Conservation (phyloP, 35 echinoderm and acorn worm species). For the Diadema setosum region DNA sequence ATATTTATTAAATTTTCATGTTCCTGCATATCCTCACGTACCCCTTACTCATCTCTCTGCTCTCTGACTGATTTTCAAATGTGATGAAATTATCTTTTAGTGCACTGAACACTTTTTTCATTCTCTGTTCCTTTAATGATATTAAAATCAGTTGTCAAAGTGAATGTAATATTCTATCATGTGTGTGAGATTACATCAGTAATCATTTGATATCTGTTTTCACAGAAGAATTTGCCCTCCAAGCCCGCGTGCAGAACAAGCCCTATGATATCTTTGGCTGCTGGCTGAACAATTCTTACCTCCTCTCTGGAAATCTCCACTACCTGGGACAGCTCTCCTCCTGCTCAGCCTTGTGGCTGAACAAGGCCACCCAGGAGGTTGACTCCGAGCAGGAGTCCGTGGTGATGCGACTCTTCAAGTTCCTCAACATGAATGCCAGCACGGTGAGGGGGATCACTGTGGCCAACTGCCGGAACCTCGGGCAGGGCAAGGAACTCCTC, state of each 20-base stretch:
- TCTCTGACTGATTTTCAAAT: no score
- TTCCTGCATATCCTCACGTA: no score
- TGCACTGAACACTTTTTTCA: no score
- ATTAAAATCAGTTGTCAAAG: no score
- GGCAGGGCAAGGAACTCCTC: slow-evolving; percentile 27
- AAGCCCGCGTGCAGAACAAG: slow-evolving; percentile 71
- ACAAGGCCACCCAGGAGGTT: slow-evolving; percentile 77
- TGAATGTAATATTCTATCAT: no score
- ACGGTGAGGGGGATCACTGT: slow-evolving; percentile 71
- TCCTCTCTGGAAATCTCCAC: slow-evolving; percentile 74
- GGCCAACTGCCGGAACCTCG: slow-evolving; percentile 59
- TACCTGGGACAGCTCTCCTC: slow-evolving; percentile 80
- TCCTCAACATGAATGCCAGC: slow-evolving; percentile 83
- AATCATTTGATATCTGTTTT: no score
- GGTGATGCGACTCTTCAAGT: slow-evolving; percentile 78
- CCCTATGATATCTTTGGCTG: slow-evolving; percentile 87
- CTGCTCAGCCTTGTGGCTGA: slow-evolving; percentile 77
- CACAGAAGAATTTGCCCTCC: slow-evolving; percentile 81
- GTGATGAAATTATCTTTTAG: no score
- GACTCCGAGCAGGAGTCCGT: slow-evolving; percentile 80
- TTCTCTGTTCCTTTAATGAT: neutral
- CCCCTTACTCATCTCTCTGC: no score
- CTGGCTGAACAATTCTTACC: slow-evolving; percentile 72
- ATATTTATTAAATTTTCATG: no score
- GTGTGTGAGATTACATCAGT: no score